Percentiles rank a stretch among this genome's conserved stretches.
Evolutionary conservation across 2,888 invertebrate genomes (phyloP).

Genomic region (Erebia aethiops): DNA sequence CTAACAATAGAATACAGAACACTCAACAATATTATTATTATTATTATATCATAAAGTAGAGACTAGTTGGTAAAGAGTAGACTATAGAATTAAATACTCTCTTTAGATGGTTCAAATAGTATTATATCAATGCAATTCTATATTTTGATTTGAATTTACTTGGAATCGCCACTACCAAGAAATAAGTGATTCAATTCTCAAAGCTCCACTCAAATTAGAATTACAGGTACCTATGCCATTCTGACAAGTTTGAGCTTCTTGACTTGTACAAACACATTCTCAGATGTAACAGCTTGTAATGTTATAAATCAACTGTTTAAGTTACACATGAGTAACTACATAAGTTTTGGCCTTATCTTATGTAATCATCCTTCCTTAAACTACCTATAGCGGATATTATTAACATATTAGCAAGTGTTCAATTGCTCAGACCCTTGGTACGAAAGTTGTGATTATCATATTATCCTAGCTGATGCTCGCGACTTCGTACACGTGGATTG

Average conservation of each 20-base stretch:
- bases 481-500: no score
- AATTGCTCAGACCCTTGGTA: no score
- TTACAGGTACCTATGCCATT: neutral
- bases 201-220: neutral
- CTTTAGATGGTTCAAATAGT: neutral
- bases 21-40: neutral
- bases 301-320: conserved; percentile 3
- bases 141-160: neutral
- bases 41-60: neutral
- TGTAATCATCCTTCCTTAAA: neutral
- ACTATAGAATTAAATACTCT: neutral
- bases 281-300: neutral
- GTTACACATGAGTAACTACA: neutral
- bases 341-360: neutral
- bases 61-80: neutral
- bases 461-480: no score
- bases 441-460: no score
- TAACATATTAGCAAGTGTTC: no score
- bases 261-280: neutral
- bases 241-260: neutral
- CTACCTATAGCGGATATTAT: neutral
- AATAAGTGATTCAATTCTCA: neutral
- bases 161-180: neutral
- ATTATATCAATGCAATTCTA: neutral
- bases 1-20: neutral